Conservation (phyloP, 2,888 invertebrate species). For the Serripes groenlandicus region DNA sequence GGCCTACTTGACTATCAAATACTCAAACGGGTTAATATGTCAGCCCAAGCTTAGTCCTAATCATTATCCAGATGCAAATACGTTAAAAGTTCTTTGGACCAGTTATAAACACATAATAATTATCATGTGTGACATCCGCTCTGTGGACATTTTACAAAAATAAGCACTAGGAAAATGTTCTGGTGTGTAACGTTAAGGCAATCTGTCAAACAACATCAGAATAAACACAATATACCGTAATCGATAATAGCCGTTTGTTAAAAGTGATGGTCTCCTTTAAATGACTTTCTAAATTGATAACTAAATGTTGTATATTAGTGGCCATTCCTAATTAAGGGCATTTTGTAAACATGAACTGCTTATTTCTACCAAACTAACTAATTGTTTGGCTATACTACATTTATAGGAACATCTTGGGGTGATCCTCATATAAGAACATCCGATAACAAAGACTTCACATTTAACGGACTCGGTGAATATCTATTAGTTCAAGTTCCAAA, state of each 20-base stretch:
- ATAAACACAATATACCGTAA: background rate
- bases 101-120: too few species aligned
- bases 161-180: background rate
- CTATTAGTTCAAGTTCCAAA: conserved; percentile 16
- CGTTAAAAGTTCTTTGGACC: too few species aligned
- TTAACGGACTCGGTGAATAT: conserved; percentile 54
- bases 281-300: background rate
- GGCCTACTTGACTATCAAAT: too few species aligned
- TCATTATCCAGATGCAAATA: too few species aligned
- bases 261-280: background rate
- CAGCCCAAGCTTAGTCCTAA: too few species aligned
- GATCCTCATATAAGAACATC: conserved; percentile 49
- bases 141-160: background rate
- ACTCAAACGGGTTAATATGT: too few species aligned
- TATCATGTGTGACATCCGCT: background rate
- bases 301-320: background rate
- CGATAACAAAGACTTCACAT: conserved; percentile 47
- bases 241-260: background rate
- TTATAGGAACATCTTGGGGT: conserved; percentile 49
- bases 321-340: background rate
- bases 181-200: background rate
- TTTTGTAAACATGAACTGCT: background rate
- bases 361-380: too few species aligned
- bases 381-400: background rate
- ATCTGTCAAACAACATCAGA: background rate